Base-by-base conservation (phyloP, 2,888 invertebrate species). In the Lasioglossum leucozonium region DNA sequence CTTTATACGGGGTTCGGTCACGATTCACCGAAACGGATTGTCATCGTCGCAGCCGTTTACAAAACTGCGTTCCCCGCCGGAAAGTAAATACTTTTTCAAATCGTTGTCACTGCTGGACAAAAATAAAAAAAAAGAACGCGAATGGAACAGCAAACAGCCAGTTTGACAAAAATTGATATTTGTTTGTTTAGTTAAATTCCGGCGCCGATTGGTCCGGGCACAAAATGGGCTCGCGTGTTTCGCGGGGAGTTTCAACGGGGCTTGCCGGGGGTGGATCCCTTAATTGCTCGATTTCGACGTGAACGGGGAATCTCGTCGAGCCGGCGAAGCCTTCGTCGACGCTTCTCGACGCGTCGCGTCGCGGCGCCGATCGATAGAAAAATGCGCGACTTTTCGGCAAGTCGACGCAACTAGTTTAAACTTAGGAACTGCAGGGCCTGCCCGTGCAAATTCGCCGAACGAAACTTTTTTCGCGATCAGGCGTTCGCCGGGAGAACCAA, bases 301-400 rank as follows among this genome's bases (percentile, higher is more conserved):
- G 84, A 44, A 67, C 62, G 72, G 37, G 47, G 65, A 34, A 67
- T 58, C 73, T 22, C 30, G 74, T 55, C 81, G 37, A 71, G 30
- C 74, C 37, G 69, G 18, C 40, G 58, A 30, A 62, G 58, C 30
- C 58, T 62, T 62, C 58, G 26, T 30, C 58, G 58, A 26, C 58
- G 58, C 58, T 62, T 62, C 58, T 62, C 58, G 58, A 62, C 58
- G 58, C 58, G 58, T 42, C 80, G 80, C 80, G 81, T 55, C 82
- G 71, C 37, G n/a, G 58, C n/a, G 65, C 37, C 74, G 79, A 79
- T 84, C 85, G 79, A 85, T 85, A 79, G 13, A 85, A 80, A 85
- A 85, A 85, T 77, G 84, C 72, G 76, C 85, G 76, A 85, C 76
- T 84, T 85, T 80, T 80, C 74, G 85, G 69, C 55, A 85, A 84